Evolutionary conservation across 37 sponge, comb jelly and placozoan species (phyloP).

Genomic region (Halisarca cf. caerulea): DNA sequence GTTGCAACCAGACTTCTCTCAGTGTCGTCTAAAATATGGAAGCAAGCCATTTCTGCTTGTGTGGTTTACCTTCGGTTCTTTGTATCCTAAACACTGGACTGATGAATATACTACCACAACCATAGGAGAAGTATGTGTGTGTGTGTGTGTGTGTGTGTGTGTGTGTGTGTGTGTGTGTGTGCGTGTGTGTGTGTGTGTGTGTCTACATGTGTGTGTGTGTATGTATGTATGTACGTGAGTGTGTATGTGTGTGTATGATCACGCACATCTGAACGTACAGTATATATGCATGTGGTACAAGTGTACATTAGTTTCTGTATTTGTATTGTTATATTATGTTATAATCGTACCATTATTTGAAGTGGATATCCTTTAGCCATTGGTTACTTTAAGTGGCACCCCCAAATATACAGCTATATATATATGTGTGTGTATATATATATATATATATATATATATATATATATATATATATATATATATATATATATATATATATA

Average conservation of each 20-base stretch:
- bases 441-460: too few species aligned
- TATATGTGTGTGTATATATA: too few species aligned
- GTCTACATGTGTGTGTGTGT: neutral
- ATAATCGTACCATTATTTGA: too few species aligned
- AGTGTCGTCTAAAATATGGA: neutral
- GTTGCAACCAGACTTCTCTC: neutral
- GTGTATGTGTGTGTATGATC: constrained; percentile 28
- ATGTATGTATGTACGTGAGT: neutral
- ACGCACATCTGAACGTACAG: neutral
- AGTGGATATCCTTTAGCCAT: too few species aligned
- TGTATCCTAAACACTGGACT: neutral
- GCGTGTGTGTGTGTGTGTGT: neutral
- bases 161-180: neutral
- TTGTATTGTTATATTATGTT: too few species aligned
- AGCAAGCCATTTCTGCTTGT: neutral
- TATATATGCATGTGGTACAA: too few species aligned
- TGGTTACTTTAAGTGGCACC: too few species aligned
- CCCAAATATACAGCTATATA: too few species aligned
- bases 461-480: too few species aligned
- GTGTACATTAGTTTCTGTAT: too few species aligned
- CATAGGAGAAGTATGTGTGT: neutral
- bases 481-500: too few species aligned
- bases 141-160: neutral
- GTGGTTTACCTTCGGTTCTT: neutral
- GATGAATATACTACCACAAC: neutral